These are phyloP conservation scores for Thumatha senex DNA, from an alignment of 2,888 invertebrate genomes.

Conservation along the genomic window DNA sequence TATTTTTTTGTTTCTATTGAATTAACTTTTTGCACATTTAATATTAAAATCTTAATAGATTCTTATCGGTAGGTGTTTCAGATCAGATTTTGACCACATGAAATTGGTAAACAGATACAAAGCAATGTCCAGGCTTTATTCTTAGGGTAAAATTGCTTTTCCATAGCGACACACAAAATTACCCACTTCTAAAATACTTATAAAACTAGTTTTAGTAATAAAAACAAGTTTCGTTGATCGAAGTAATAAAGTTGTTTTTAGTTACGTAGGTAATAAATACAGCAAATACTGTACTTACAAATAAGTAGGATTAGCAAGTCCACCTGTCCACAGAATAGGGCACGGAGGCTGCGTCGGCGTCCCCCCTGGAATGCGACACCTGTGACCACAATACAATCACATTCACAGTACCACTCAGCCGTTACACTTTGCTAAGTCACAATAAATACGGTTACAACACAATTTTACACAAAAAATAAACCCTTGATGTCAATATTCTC, in stretches of 20 bases:
- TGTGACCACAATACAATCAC: constrained; percentile 62
- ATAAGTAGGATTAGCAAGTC: constrained; percentile 54
- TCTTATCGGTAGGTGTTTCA: too few species aligned
- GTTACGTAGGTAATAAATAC: neutral
- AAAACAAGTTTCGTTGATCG: neutral
- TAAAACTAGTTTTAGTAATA: neutral
- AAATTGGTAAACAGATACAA: too few species aligned
- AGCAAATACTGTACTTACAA: constrained; percentile 37
- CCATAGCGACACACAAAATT: neutral
- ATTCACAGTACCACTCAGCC: constrained; percentile 56
- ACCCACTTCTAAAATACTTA: neutral
- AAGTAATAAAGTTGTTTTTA: neutral
- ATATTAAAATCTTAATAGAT: too few species aligned
- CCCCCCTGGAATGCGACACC: constrained; percentile 77
- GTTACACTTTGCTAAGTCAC: constrained; percentile 42
- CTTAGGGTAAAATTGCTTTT: neutral
- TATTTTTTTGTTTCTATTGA: too few species aligned
- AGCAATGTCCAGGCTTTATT: neutral
- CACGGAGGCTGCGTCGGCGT: constrained; percentile 73
- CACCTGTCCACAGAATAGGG: constrained; percentile 65
- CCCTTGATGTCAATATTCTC: constrained; percentile 40
- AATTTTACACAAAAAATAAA: constrained; percentile 25
- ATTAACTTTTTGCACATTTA: too few species aligned
- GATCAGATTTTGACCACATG: too few species aligned
- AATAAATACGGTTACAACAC: constrained; percentile 30